These are phyloP conservation scores for Porites evermanni DNA, from an alignment of 92 coral and sea anemone species.

Conservation along the genomic window DNA sequence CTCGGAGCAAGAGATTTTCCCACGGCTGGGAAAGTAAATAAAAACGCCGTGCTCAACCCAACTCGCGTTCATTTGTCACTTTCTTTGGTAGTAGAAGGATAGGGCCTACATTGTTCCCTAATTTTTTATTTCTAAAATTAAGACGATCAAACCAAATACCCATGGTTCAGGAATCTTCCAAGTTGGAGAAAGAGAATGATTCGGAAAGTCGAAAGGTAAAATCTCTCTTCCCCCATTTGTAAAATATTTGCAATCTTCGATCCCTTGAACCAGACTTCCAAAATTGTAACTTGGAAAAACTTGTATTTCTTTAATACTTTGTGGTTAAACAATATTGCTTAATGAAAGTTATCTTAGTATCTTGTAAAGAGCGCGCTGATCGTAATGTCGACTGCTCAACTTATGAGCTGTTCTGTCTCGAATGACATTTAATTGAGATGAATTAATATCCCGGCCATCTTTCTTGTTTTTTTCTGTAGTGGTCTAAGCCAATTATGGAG, in stretches of 20 bases:
- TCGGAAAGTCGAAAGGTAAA: conserved; percentile 72
- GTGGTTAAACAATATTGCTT: neutral
- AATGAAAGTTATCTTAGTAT: neutral
- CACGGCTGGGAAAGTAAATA: conserved; percentile 79
- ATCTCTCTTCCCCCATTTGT: neutral
- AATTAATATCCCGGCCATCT: neutral
- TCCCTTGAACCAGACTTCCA: neutral
- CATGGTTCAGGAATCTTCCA: conserved; percentile 75
- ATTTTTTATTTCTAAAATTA: neutral
- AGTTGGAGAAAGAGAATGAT: conserved; percentile 49
- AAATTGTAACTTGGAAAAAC: neutral
- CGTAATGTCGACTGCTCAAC: neutral
- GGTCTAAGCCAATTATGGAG: conserved; percentile 98
- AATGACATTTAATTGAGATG: neutral
- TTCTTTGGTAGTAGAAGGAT: neutral
- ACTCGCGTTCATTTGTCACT: conserved; percentile 38
- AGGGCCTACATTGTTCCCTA: neutral
- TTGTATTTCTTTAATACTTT: neutral
- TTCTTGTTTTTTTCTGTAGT: conserved; percentile 45
- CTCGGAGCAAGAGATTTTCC: conserved; percentile 62
- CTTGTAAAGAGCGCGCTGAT: neutral
- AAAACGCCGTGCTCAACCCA: conserved; percentile 13
- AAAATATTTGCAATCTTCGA: neutral
- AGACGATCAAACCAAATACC: neutral
- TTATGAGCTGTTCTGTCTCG: neutral